phyloP scores from a whole-genome alignment of 2,888 invertebrate species.

The Myopa tessellatipennis region DNA sequence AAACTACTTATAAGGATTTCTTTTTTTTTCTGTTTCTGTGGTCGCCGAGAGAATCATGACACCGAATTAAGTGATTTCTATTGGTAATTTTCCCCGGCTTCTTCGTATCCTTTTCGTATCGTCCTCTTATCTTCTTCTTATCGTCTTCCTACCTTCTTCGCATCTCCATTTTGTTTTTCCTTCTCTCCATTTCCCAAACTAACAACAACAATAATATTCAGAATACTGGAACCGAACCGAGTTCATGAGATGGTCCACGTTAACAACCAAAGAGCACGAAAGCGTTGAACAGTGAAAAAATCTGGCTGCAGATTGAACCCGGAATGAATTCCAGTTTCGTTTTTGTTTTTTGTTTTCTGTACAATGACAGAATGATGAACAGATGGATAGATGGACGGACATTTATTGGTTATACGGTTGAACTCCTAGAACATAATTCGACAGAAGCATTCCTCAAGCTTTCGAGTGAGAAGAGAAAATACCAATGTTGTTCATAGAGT shows the following conservation, averaged over 20 bases:
- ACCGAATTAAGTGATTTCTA: not conserved
- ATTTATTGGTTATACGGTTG: not conserved
- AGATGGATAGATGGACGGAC: not conserved
- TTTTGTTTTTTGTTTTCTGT: not conserved
- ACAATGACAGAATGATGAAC: not conserved
- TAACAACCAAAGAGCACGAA: not conserved
- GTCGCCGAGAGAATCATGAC: no score
- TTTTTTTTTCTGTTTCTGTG: no score
- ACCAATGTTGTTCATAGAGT: not conserved
- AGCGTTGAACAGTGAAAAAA: not conserved
- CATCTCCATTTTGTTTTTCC: not conserved
- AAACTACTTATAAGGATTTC: not conserved
- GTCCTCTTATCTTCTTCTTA: not conserved
- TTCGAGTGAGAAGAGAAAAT: constrained; percentile 7
- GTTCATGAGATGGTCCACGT: not conserved
- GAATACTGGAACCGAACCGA: no score
- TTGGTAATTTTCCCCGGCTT: not conserved
- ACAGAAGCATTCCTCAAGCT: not conserved
- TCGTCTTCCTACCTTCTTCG: not conserved
- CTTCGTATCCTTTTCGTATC: not conserved
- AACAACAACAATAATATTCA: not conserved
- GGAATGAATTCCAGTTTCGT: not conserved
- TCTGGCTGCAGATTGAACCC: not conserved
- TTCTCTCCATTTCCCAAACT: not conserved
- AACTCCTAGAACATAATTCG: not conserved